Evolutionary conservation across 2,113 vertebrate species (phyloP).

Genomic region (Hystrix cristata): DNA sequence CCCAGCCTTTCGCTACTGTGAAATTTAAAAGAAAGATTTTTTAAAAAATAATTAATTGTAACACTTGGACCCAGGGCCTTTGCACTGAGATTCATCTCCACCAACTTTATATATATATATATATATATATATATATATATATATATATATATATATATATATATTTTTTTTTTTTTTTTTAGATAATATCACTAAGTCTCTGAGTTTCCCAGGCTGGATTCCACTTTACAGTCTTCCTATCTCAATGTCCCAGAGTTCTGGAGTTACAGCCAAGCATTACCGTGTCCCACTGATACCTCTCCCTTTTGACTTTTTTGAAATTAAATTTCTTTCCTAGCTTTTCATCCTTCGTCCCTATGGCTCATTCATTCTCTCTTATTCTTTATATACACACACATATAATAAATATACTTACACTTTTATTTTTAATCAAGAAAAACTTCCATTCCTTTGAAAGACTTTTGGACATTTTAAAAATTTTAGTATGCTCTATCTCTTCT

Average conservation of each 20-base stretch:
- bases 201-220: not conserved
- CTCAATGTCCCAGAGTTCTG: not conserved
- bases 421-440: not conserved
- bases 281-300: not conserved
- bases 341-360: not conserved
- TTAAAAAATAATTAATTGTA: not conserved
- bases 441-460: not conserved
- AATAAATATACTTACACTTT: rapidly evolving
- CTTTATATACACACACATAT: not conserved
- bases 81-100: not conserved
- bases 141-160: too few species aligned
- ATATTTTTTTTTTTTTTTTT: not conserved
- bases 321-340: not conserved
- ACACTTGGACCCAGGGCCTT: not conserved
- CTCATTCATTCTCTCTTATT: not conserved
- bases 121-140: too few species aligned
- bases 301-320: not conserved
- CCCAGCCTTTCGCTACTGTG: not conserved
- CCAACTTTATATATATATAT: not conserved
- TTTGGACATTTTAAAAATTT: not conserved
- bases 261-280: not conserved
- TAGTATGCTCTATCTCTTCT: not conserved
- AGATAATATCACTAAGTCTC: too few species aligned
- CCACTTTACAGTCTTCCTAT: not conserved
- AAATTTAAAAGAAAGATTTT: not conserved